Evolutionary conservation across 1,140 invertebrate genomes (phyloP).

Genomic region (Penaeus indicus): DNA sequence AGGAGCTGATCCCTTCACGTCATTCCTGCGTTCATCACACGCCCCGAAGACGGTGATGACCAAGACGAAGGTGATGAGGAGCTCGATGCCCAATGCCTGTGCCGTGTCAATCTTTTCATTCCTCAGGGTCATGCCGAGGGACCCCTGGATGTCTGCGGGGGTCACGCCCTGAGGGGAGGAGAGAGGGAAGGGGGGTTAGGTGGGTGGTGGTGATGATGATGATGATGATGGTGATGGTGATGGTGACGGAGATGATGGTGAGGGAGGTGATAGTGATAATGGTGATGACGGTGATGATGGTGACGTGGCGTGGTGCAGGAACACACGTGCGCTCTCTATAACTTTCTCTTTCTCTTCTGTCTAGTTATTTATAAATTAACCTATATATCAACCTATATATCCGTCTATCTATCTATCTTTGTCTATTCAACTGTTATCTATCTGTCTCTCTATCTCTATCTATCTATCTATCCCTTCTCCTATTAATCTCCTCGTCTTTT

Average conservation of each 20-base stretch:
- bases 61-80: constrained; percentile 88
- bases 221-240: no score
- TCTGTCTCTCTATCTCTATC: background rate
- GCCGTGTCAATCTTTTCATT: constrained; percentile 72
- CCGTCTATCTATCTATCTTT: no score
- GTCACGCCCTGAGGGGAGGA: constrained; percentile 70
- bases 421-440: background rate
- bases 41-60: constrained; percentile 90
- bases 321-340: no score
- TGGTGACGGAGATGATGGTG: no score
- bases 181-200: background rate
- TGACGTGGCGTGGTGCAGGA: no score
- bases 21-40: constrained; percentile 82
- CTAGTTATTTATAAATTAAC: no score
- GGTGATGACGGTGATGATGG: no score
- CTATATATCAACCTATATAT: no score
- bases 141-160: constrained; percentile 71
- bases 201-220: no score
- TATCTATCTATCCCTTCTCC: background rate
- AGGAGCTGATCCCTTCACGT: constrained; percentile 87
- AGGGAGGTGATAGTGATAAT: no score
- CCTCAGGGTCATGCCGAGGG: constrained; percentile 76
- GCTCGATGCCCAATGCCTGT: constrained; percentile 87
- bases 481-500: no score
- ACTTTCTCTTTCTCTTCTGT: no score